Conservation (phyloP, 53 echinoderm and acorn worm genomes). For the Holothuria scabra region DNA sequence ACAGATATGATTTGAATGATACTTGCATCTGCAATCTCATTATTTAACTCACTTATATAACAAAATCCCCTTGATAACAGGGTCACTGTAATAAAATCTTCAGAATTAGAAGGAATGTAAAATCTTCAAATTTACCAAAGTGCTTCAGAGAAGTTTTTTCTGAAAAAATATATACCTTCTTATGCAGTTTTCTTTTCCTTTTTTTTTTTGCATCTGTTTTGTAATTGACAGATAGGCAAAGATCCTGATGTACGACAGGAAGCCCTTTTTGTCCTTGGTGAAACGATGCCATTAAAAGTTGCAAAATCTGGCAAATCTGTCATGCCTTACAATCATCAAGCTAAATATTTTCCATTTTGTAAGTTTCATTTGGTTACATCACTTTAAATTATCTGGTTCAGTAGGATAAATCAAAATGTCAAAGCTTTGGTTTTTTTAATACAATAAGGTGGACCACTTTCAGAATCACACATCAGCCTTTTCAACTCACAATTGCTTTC, state of each 20-base stretch:
- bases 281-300: conserved; percentile 81
- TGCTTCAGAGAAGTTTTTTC: too few species aligned
- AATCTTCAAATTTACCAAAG: too few species aligned
- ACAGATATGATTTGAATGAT: too few species aligned
- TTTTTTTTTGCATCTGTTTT: neutral
- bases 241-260: conserved; percentile 94
- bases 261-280: conserved; percentile 89
- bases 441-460: too few species aligned
- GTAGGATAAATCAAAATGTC: neutral
- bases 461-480: too few species aligned
- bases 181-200: neutral
- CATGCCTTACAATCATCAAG: conserved; percentile 95
- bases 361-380: conserved; percentile 41
- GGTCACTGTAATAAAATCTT: too few species aligned
- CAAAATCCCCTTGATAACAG: too few species aligned
- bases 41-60: too few species aligned
- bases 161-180: too few species aligned
- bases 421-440: neutral
- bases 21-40: too few species aligned
- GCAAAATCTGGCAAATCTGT: conserved; percentile 62
- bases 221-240: conserved; percentile 64
- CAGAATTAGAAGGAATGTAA: too few species aligned
- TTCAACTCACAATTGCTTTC: too few species aligned
- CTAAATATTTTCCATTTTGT: conserved; percentile 93
- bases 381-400: neutral